Conservation (phyloP, 2,888 invertebrate species). For the Imbricaverruca yamaguchii region DNA sequence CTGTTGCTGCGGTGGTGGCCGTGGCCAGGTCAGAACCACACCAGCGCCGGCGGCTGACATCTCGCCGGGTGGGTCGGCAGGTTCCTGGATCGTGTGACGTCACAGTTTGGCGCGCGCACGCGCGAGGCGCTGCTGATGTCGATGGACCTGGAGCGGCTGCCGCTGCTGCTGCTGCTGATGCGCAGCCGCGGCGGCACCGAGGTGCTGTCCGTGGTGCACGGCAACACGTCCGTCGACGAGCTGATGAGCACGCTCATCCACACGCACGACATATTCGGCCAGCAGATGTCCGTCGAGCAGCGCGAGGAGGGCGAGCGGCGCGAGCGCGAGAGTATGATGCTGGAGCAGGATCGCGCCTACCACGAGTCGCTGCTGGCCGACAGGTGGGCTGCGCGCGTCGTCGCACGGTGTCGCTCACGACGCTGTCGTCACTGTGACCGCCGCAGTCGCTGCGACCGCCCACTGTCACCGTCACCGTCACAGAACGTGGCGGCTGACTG, state of each 20-base stretch:
- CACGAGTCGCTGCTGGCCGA: slow-evolving; percentile 79
- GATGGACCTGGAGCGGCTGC: slow-evolving; percentile 77
- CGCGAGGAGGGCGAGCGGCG: slow-evolving; percentile 79
- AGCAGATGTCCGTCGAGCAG: slow-evolving; percentile 68
- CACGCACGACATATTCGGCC: slow-evolving; percentile 71
- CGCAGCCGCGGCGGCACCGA: slow-evolving; percentile 80
- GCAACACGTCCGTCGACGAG: slow-evolving; percentile 79
- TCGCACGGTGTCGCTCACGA: too few species aligned
- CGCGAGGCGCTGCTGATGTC: slow-evolving; percentile 74
- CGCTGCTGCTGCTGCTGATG: slow-evolving; percentile 81
- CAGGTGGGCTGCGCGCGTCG: slow-evolving; percentile 40
- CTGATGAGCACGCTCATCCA: slow-evolving; percentile 78
- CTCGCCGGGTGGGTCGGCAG: slow-evolving; percentile 43
- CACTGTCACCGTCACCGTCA: too few species aligned
- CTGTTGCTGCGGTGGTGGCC: too few species aligned
- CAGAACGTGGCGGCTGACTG: too few species aligned
- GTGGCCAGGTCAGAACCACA: too few species aligned
- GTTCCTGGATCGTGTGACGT: slow-evolving; percentile 64
- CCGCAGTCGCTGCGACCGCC: too few species aligned
- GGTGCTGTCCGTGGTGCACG: slow-evolving; percentile 35
- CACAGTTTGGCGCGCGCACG: slow-evolving; percentile 63
- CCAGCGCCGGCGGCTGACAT: background rate
- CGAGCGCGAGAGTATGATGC: slow-evolving; percentile 78
- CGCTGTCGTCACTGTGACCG: too few species aligned
- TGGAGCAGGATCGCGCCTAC: slow-evolving; percentile 91